A percentile compares a stretch with the other conserved stretches of the same genome.
Evolutionary conservation across 2,888 invertebrate species (phyloP).

Genomic region (Strigamia maritima): DNA sequence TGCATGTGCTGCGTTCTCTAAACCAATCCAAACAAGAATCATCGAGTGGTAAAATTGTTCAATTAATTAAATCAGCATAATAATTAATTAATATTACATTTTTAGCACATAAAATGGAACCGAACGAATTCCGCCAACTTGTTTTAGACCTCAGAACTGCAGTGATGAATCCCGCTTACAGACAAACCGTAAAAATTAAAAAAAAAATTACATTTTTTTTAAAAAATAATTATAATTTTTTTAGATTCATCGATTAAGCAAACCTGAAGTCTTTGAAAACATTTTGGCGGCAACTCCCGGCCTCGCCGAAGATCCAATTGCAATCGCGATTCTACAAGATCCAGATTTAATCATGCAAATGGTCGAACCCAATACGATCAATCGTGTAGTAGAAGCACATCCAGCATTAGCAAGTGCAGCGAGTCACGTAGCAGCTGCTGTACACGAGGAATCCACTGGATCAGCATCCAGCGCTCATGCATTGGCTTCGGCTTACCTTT

Average conservation of each 20-base stretch:
- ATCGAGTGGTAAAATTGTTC: constrained; percentile 41
- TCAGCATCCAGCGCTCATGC: neutral
- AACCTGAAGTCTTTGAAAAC: constrained; percentile 62
- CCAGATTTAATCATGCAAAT: constrained; percentile 70
- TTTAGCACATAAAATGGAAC: constrained; percentile 24
- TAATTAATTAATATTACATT: neutral
- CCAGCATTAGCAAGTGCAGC: constrained; percentile 69
- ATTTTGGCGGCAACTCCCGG: constrained; percentile 69
- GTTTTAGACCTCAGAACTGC: constrained; percentile 64
- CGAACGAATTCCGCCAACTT: constrained; percentile 55
- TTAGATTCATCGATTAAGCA: constrained; percentile 50
- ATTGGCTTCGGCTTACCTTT: constrained; percentile 43
- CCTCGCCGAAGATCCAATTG: constrained; percentile 66
- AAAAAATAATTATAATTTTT: constrained; percentile 8
- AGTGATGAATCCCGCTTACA: constrained; percentile 61
- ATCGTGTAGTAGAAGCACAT: constrained; percentile 64
- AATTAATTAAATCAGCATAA: too few species aligned
- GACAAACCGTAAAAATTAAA: constrained; percentile 61
- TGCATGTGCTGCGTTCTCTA: constrained; percentile 56
- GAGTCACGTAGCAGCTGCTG: constrained; percentile 62
- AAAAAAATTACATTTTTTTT: neutral
- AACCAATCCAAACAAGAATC: neutral
- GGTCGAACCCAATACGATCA: constrained; percentile 65
- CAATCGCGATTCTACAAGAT: constrained; percentile 71
- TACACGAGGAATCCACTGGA: constrained; percentile 52